These are phyloP conservation scores for Meteorus colon DNA, from an alignment of 2,888 invertebrate genomes.

Conservation along the genomic window DNA sequence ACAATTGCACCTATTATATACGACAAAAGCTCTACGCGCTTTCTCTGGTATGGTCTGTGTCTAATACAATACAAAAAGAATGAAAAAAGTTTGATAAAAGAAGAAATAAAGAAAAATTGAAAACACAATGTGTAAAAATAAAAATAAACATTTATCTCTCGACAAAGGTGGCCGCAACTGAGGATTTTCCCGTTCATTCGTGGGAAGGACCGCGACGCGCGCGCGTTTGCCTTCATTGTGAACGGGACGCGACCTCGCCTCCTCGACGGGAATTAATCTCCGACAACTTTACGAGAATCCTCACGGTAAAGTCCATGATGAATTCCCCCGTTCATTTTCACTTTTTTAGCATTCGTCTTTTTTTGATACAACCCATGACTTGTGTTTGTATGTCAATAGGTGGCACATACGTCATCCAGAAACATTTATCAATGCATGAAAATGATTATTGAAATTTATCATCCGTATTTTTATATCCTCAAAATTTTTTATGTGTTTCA, in stretches of 20 bases:
- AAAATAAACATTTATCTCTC: constrained; percentile 45
- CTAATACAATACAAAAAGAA: not conserved
- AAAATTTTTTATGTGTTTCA: no score
- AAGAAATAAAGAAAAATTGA: not conserved
- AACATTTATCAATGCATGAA: no score
- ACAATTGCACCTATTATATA: constrained; percentile 24
- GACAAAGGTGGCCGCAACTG: constrained; percentile 40
- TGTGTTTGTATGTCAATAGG: not conserved
- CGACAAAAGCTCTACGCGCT: constrained; percentile 23
- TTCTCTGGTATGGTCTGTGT: constrained; percentile 23
- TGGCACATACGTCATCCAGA: no score
- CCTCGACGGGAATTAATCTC: constrained; percentile 45
- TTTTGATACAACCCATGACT: not conserved
- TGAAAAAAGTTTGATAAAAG: not conserved
- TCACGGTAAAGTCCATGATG: constrained; percentile 40
- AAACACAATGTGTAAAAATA: constrained; percentile 10
- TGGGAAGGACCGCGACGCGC: constrained; percentile 43
- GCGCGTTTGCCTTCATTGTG: constrained; percentile 38
- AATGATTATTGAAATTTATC: no score
- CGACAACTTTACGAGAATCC: constrained; percentile 47
- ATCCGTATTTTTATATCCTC: no score
- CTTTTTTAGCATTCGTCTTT: not conserved
- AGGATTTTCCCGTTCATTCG: constrained; percentile 47
- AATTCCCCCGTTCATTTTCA: constrained; percentile 45
- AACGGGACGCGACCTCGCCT: constrained; percentile 41